These are phyloP conservation scores for Pristionchus entomophagus DNA, from an alignment of 2,888 invertebrate species.

Conservation along the genomic window DNA sequence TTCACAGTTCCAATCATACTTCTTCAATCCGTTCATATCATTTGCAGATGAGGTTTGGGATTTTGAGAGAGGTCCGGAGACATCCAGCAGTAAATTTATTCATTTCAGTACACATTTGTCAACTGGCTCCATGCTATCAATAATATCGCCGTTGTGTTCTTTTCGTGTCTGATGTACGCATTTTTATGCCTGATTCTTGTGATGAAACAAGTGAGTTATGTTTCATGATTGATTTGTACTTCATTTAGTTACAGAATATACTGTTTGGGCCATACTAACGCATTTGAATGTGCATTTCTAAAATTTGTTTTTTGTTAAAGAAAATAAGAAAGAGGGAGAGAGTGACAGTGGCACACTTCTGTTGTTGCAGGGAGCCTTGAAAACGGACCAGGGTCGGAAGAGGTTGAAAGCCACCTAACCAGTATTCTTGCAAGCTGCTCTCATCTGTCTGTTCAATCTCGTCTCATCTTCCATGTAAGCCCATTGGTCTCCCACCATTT, in stretches of 20 bases:
- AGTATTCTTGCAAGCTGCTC: neutral
- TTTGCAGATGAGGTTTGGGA: neutral
- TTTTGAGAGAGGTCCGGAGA: neutral
- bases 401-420: neutral
- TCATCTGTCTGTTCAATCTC: neutral
- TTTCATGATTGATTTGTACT: too few species aligned
- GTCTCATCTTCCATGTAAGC: neutral
- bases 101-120: neutral
- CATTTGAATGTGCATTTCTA: neutral
- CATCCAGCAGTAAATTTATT: neutral
- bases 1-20: constrained; percentile 11
- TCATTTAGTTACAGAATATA: neutral
- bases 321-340: neutral
- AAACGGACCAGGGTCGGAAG: neutral
- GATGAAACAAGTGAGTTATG: neutral
- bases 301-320: too few species aligned
- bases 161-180: neutral
- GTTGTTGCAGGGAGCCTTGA: neutral
- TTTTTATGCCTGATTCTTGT: neutral
- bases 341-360: neutral
- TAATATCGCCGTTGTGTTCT: constrained; percentile 11
- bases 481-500: too few species aligned
- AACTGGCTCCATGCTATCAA: neutral
- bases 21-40: constrained; percentile 37
- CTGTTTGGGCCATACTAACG: too few species aligned